Percentiles rank a stretch among this genome's conserved stretches.
Evolutionary conservation across 1,140 invertebrate genomes (phyloP).

Genomic region (Drosophila biarmipes): DNA sequence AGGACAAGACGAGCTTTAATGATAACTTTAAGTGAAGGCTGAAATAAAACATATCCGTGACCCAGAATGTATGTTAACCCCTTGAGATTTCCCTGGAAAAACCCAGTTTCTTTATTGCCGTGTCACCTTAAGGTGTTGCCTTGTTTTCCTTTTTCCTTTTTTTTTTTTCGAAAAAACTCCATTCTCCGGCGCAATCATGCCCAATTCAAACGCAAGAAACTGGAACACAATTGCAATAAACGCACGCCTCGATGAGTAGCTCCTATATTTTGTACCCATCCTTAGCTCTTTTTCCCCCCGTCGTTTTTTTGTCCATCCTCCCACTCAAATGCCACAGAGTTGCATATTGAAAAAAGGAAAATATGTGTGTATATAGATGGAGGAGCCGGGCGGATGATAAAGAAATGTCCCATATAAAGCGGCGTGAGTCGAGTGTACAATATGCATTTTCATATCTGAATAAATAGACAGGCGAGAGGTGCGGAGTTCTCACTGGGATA

Average conservation of each 20-base stretch:
- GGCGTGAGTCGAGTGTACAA: conserved; percentile 69
- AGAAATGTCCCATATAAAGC: conserved; percentile 66
- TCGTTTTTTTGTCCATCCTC: neutral
- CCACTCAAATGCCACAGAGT: conserved; percentile 18
- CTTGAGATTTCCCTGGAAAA: neutral
- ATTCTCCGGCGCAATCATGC: conserved; percentile 26
- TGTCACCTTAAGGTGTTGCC: conserved; percentile 38
- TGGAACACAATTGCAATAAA: conserved; percentile 52
- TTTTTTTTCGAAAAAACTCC: conserved; percentile 19
- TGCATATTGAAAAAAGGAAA: conserved; percentile 39
- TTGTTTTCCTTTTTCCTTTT: conserved; percentile 33
- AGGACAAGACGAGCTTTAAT: no score
- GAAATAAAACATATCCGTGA: neutral
- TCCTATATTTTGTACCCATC: conserved; percentile 7
- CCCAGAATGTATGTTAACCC: neutral
- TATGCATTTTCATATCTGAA: conserved; percentile 73
- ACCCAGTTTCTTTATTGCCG: neutral
- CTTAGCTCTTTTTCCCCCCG: neutral
- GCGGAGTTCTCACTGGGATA: conserved; percentile 28
- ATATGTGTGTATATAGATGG: conserved; percentile 7
- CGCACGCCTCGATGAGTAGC: conserved; percentile 43
- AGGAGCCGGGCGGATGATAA: conserved; percentile 35
- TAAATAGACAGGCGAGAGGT: conserved; percentile 37
- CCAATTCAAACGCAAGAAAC: conserved; percentile 45
- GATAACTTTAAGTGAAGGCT: no score